Evolutionary conservation across 1,140 invertebrate species (phyloP).

Genomic region (Tetragnatha versicolor): DNA sequence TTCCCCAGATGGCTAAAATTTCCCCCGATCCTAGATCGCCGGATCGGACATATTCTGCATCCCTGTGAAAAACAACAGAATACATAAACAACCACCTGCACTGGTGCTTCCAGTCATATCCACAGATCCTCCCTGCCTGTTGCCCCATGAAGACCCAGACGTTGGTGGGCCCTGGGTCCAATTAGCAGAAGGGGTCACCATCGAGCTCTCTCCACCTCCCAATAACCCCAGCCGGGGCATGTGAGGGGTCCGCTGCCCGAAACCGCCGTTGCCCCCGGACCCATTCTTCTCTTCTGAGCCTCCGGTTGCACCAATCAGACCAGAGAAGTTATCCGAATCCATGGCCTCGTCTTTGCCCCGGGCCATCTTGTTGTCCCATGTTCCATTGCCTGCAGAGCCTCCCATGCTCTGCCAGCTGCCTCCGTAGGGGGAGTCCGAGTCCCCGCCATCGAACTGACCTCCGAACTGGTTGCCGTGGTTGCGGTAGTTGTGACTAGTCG

Average conservation of each 20-base stretch:
- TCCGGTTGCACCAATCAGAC: constrained; percentile 27
- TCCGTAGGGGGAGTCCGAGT: constrained; percentile 17
- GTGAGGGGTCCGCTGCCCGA: not conserved
- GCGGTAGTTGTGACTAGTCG: constrained; percentile 3
- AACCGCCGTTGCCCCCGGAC: not conserved
- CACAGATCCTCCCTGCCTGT: not conserved
- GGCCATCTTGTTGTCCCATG: not conserved
- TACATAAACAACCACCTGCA: too few species aligned
- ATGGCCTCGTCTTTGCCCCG: constrained; percentile 1
- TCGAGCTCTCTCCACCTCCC: constrained; percentile 38
- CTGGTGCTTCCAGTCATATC: constrained; percentile 17
- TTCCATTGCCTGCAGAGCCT: not conserved
- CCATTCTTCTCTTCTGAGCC: constrained; percentile 18
- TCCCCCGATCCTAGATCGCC: too few species aligned
- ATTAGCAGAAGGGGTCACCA: constrained; percentile 4
- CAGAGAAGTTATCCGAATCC: constrained; percentile 35
- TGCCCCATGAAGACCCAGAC: not conserved
- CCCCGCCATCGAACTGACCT: constrained; percentile 15
- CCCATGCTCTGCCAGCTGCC: constrained; percentile 30
- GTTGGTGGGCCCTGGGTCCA: constrained; percentile 42
- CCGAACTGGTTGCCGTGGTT: constrained; percentile 18
- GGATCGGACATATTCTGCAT: too few species aligned
- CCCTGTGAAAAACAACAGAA: too few species aligned
- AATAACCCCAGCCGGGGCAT: constrained; percentile 32
- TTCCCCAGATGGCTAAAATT: too few species aligned